These are phyloP conservation scores for Rhinogobio ventralis DNA, from an alignment of 2,797 vertebrate species.

Conservation along the genomic window DNA sequence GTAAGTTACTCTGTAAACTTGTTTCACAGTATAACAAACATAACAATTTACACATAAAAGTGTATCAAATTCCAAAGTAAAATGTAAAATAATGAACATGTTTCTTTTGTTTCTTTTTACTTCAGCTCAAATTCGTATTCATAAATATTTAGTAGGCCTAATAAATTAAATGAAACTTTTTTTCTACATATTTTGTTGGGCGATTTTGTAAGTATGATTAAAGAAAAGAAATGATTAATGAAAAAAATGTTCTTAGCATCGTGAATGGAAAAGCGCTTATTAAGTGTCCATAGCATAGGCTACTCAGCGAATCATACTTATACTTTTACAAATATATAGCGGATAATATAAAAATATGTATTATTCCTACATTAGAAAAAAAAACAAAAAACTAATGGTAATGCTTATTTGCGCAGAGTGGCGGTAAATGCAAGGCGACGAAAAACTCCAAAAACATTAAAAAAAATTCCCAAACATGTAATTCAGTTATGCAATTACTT, in stretches of 20 bases:
- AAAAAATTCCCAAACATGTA: not conserved
- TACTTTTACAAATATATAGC: not conserved
- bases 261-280: not conserved
- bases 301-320: not conserved
- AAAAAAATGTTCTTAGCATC: not conserved
- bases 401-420: not conserved
- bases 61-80: constrained; percentile 2
- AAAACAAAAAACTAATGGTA: not conserved
- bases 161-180: not conserved
- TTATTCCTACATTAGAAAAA: not conserved
- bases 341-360: not conserved
- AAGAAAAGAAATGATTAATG: too few relatives aligned
- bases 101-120: not conserved
- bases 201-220: not conserved
- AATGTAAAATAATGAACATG: not conserved
- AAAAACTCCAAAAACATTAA: too few relatives aligned
- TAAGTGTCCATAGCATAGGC: not conserved
- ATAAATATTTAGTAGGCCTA: not conserved
- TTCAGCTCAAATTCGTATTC: not conserved
- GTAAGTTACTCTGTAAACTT: not conserved
- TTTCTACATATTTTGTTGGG: not conserved
- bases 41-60: constrained; percentile 3
- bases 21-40: not conserved
- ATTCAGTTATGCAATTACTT: not conserved
- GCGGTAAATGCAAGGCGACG: not conserved